Conservation (phyloP, 2,797 vertebrate genomes). For the Arrhamphus sclerolepis region DNA sequence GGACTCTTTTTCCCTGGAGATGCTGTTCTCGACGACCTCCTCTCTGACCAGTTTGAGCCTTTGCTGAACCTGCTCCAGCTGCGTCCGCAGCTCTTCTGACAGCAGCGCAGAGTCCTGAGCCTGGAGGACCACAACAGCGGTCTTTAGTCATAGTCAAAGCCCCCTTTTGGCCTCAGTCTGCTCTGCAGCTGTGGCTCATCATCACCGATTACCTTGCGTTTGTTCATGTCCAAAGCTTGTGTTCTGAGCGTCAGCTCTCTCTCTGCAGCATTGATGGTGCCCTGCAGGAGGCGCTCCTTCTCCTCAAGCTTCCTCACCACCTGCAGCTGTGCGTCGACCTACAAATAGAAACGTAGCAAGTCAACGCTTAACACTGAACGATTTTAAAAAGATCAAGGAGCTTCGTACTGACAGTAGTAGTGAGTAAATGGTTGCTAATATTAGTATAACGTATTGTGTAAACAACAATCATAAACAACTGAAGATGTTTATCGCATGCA, state of each 20-base stretch:
- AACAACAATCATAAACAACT: too few relatives aligned
- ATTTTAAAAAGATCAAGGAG: too few relatives aligned
- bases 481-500: too few relatives aligned
- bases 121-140: conserved; percentile 56
- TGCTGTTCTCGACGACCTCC: conserved; percentile 95
- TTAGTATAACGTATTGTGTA: neutral
- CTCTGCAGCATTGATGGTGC: conserved; percentile 93
- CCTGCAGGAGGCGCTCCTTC: conserved; percentile 96
- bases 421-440: neutral
- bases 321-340: conserved; percentile 97
- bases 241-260: conserved; percentile 91
- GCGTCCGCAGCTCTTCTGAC: conserved; percentile 90
- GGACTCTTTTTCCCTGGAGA: conserved; percentile 94
- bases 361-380: neutral
- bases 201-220: conserved; percentile 87
- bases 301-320: conserved; percentile 96
- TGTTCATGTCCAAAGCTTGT: conserved; percentile 97
- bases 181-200: neutral
- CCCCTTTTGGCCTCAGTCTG: neutral
- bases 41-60: conserved; percentile 90
- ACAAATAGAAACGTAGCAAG: conserved; percentile 3
- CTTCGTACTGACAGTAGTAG: neutral
- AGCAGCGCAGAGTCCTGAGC: conserved; percentile 90
- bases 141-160: neutral
- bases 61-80: conserved; percentile 92